These are phyloP conservation scores for Tamandua tetradactyla DNA, from an alignment of 2,797 vertebrate genomes.

Conservation along the genomic window DNA sequence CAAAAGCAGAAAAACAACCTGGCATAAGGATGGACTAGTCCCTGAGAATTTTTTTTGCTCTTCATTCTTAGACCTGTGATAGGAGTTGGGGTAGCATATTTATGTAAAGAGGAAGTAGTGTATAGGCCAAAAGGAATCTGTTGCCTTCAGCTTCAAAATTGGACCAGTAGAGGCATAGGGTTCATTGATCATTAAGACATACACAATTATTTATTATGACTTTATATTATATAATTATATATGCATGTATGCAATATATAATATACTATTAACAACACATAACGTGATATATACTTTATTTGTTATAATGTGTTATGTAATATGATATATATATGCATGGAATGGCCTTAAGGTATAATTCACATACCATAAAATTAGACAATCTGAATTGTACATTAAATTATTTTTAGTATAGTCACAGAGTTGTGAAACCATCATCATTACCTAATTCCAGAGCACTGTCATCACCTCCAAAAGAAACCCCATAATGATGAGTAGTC, in stretches of 20 bases:
- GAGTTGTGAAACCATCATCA: not conserved
- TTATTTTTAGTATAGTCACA: not conserved
- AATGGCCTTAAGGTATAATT: not conserved
- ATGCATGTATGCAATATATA: not conserved
- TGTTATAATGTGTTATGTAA: not conserved
- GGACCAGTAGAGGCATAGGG: not conserved
- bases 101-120: not conserved
- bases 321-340: not conserved
- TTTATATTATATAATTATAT: not conserved
- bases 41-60: not conserved
- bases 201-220: not conserved
- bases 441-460: conserved; percentile 19
- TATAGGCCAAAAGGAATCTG: not conserved
- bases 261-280: not conserved
- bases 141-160: not conserved
- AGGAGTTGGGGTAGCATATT: not conserved
- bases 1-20: not conserved
- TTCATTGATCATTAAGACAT: not conserved
- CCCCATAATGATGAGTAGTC: not conserved
- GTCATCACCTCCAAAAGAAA: not conserved
- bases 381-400: not conserved
- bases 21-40: not conserved
- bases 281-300: not conserved
- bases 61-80: not conserved
- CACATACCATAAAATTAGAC: not conserved